Evolutionary conservation across 2,888 invertebrate genomes (phyloP).

Genomic region (Atrina japonica): DNA sequence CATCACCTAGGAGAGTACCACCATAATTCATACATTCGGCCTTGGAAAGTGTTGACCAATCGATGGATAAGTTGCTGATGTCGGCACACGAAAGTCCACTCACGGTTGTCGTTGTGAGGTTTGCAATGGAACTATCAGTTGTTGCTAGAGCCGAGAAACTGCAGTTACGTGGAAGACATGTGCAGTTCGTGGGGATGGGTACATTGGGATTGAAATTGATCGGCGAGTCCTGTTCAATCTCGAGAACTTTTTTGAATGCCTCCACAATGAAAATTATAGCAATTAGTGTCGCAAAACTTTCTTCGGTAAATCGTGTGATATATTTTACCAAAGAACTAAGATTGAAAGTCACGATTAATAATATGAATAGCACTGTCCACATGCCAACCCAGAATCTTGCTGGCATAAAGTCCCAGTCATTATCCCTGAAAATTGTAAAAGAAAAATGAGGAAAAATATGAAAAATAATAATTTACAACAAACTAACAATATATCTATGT

Average conservation of each 20-base stretch:
- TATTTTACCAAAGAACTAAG: constrained; percentile 97
- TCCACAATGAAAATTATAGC: constrained; percentile 98
- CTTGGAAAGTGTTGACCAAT: constrained; percentile 33
- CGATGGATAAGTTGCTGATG: constrained; percentile 21
- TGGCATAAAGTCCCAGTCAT: constrained; percentile 94
- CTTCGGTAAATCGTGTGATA: constrained; percentile 98
- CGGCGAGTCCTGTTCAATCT: constrained; percentile 72
- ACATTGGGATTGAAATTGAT: constrained; percentile 57
- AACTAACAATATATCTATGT: too few species aligned
- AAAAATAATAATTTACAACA: too few species aligned
- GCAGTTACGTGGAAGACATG: constrained; percentile 49
- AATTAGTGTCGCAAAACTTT: constrained; percentile 97
- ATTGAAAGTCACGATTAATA: constrained; percentile 94
- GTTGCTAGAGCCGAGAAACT: constrained; percentile 9
- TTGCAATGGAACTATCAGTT: constrained; percentile 4
- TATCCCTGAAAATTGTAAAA: constrained; percentile 82
- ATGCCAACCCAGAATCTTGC: constrained; percentile 98
- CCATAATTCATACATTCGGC: constrained; percentile 42
- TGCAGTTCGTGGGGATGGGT: constrained; percentile 47
- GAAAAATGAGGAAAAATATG: not conserved
- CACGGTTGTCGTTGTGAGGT: constrained; percentile 31
- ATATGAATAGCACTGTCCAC: constrained; percentile 93
- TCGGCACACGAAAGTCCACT: constrained; percentile 33
- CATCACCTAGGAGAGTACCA: constrained; percentile 82
- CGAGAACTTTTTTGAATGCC: constrained; percentile 95